Evolutionary conservation across 2,113 vertebrate genomes (phyloP), one percentile per base, ranked within the genome.

Genomic region (Clarias macrocephalus): DNA sequence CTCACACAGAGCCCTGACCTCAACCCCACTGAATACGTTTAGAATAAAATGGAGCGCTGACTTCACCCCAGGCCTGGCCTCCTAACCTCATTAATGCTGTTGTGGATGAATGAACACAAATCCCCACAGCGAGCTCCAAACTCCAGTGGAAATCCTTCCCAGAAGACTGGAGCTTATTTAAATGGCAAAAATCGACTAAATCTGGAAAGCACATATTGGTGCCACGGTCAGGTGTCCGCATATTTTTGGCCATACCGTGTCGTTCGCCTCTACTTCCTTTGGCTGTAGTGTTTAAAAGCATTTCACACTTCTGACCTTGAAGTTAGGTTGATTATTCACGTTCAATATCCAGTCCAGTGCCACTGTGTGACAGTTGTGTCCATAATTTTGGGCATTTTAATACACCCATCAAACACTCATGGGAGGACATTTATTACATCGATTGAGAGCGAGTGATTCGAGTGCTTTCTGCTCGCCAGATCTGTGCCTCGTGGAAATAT

Each of bases 381-480:
- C 28, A 21, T 37, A 80, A 80, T 80, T 80, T 80, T 62, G 33
- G 56, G 9, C 77, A 80, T 59, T 80, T 59, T 30, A 33, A 80
- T 23, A 12, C 28, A 33, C 77, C 33, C 77, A 33, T 81, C 30
- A 81, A 81, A 62, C 48, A 48, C 48, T 81, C 79, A 60, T 25
- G 21, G 5, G 62, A 62, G 5, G 54, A 11, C 57, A 80, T 60
- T 80, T 80, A 80, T 80, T 80, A 59, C 56, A 80, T 19, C 9
- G 28, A 59, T 7, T 59, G 56, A 30, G 54, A 57, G 16, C 1
- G 54, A 59, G n/a, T 18, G n/a, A 59, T 57, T 80, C 10, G 23
- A 59, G 56, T 80, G 56, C 33, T 33, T 28, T 80, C n/a, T 30
- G 28, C 52, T 80, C 8, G n/a, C n/a, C n/a, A 30, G 8, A 80